Percentiles rank a stretch among this genome's conserved stretches.
Evolutionary conservation across 2,888 invertebrate genomes (phyloP).

Genomic region (Drosophila emarginata): DNA sequence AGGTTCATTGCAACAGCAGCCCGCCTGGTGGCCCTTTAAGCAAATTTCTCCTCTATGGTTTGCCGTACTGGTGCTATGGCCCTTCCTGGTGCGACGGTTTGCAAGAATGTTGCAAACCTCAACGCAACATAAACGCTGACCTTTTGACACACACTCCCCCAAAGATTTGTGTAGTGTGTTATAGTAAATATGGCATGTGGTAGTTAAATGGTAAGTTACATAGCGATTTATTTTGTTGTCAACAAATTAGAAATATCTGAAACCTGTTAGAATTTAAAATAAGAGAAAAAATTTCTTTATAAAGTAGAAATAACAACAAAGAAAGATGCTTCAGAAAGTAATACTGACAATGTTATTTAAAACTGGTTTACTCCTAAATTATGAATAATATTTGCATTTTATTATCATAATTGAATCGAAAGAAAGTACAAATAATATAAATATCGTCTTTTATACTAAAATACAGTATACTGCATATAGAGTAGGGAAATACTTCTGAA

Average conservation of each 20-base stretch:
- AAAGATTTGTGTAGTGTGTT: background rate
- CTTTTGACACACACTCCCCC: conserved; percentile 15
- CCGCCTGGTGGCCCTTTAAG: conserved; percentile 86
- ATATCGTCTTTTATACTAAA: no score
- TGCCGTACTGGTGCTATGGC: conserved; percentile 80
- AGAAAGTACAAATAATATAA: no score
- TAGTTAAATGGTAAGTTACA: conserved; percentile 67
- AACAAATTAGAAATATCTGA: background rate
- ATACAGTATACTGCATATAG: no score
- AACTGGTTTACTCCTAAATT: background rate
- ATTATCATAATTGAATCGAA: background rate
- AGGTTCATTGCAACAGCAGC: conserved; percentile 45
- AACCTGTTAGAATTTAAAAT: background rate
- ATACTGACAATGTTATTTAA: background rate
- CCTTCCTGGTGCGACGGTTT: conserved; percentile 76
- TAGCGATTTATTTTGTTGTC: background rate
- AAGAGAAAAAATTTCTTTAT: background rate
- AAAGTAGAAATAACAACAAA: background rate
- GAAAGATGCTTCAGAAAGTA: no score
- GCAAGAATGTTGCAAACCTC: conserved; percentile 55
- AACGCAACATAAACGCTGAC: conserved; percentile 58
- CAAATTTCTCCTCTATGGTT: conserved; percentile 84
- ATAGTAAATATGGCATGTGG: conserved; percentile 31
- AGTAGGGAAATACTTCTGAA: no score
- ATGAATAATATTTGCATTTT: background rate